These are phyloP conservation scores for Calidris pygmaea DNA, from an alignment of 2,113 vertebrate genomes.

Conservation along the genomic window DNA sequence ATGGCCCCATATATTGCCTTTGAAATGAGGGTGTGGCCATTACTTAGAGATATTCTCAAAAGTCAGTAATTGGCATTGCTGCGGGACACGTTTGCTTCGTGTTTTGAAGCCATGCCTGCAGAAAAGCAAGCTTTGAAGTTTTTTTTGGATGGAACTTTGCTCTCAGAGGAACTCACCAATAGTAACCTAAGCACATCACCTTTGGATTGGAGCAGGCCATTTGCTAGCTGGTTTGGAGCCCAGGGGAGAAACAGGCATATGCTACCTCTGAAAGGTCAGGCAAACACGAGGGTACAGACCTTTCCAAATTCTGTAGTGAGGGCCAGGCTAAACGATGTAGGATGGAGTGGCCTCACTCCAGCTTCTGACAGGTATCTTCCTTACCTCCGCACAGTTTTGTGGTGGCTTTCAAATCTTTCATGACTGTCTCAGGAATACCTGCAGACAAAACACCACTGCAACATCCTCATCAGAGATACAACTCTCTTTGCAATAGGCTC, in stretches of 20 bases:
- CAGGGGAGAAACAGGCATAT: not conserved
- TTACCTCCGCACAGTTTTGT: not conserved
- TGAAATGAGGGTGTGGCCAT: constrained; percentile 25
- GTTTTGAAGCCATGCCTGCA: not conserved
- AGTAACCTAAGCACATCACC: not conserved
- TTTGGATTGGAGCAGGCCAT: not conserved
- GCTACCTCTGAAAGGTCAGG: not conserved
- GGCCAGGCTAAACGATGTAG: not conserved
- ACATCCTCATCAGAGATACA: not conserved
- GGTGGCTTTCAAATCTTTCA: not conserved
- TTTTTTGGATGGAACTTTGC: not conserved
- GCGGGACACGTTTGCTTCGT: not conserved
- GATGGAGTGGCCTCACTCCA: not conserved
- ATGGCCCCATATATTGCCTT: constrained; percentile 17
- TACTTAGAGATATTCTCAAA: not conserved
- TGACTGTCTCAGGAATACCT: not conserved
- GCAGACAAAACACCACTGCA: not conserved
- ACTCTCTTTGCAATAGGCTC: not conserved
- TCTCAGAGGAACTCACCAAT: not conserved
- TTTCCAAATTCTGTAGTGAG: not conserved
- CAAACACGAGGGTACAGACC: not conserved
- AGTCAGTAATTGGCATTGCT: not conserved
- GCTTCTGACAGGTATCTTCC: not conserved
- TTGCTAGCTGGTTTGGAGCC: not conserved
- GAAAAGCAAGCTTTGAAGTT: not conserved